Base-by-base conservation (phyloP, 1,140 invertebrate species). In the Coboldia fuscipes region DNA sequence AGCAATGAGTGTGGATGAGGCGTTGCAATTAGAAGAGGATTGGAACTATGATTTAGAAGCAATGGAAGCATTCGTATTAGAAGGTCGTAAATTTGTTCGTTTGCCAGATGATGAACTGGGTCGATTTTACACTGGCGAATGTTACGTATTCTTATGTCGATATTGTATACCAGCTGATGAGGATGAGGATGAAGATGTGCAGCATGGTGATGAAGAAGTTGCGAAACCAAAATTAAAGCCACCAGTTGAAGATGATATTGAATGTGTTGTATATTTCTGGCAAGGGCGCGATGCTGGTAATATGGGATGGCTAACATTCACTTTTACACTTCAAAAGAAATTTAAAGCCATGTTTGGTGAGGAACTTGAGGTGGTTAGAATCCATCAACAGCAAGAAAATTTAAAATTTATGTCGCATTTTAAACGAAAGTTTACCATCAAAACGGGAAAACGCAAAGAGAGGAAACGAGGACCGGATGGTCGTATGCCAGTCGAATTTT, bases 231-330 rank as follows among this genome's bases (percentile, higher is more conserved):
- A 68, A 20, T 35, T 20, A 27, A 41, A 3, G n/a, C 15, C 40
- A 12, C 66, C 68, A 27, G 63, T 68, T 24, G 79, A 85, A 46
- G 85, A 90, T 45, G 83, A 93, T 51, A 88, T 82, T 42, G 83
- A 94, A 47, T 96, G 86, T 61, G 85, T 94, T 22, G 92, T 97
- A 7, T 98, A 98, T 55, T 99, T 99, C 59, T 99, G 94, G 94
- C 94, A 99, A 64, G 90, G 92, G 1, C 61, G 94, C 40, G 78
- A 94, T 48, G 92, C 94, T 3, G 78, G 81, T 29, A 98, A 98
- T 58, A 97, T 97, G 90, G 94, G 93, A 15, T 98, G 93, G 93
- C 65, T 98, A 0, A 97, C 89, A 7, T 99, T 99, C 58, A 98
- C 93, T 1, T 98, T 98, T 59, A 85, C 82, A 43, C 66, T 97